These are phyloP conservation scores for Cantharis flavilabris DNA, from an alignment of 2,888 invertebrate genomes.

Conservation along the genomic window DNA sequence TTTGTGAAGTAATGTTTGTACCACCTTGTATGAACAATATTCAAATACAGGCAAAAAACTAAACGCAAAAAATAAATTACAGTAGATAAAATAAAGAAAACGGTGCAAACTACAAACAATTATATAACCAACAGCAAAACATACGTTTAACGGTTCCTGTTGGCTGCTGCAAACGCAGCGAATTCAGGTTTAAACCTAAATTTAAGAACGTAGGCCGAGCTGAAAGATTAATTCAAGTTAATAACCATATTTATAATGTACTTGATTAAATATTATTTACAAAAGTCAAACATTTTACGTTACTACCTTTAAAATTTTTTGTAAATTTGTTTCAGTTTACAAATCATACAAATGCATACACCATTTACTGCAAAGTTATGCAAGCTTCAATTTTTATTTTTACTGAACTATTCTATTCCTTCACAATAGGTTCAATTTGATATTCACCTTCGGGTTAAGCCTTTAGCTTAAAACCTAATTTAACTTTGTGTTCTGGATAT, in stretches of 20 bases:
- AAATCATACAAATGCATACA: no score
- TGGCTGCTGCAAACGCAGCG: slow-evolving; percentile 84
- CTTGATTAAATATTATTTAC: not conserved
- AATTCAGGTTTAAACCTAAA: slow-evolving; percentile 93
- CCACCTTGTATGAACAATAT: not conserved
- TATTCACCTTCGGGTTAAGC: no score
- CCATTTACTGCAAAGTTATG: no score
- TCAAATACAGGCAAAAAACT: not conserved
- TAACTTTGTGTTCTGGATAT: no score
- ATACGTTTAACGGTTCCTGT: slow-evolving; percentile 79
- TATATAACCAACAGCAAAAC: slow-evolving; percentile 55
- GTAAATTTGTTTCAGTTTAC: not conserved
- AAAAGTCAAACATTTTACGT: not conserved
- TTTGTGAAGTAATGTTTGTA: not conserved
- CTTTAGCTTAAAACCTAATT: no score
- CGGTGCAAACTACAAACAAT: not conserved
- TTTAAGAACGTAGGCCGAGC: slow-evolving; percentile 98
- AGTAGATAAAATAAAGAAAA: not conserved
- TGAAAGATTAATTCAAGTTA: slow-evolving; percentile 65
- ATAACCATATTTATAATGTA: not conserved
- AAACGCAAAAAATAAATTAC: not conserved
- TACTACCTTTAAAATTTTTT: not conserved
- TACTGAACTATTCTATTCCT: no score
- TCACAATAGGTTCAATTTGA: no score
- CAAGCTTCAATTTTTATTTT: no score